Evolutionary conservation across 2,888 invertebrate genomes (phyloP).

Genomic region (Chrysomela aeneicollis): DNA sequence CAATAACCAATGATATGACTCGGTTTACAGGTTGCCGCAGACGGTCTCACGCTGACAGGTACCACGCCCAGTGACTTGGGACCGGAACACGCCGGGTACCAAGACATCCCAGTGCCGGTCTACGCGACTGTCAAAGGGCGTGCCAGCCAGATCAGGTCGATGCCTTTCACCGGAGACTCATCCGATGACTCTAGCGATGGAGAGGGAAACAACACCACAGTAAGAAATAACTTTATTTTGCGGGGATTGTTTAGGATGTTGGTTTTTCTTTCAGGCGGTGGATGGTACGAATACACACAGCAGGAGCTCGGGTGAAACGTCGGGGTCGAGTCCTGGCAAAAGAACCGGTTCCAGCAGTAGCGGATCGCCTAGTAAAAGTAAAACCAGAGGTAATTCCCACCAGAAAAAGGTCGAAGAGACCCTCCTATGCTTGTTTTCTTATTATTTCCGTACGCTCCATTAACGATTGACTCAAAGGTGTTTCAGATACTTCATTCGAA

Average conservation of each 20-base stretch:
- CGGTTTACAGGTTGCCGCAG: constrained; percentile 63
- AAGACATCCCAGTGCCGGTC: constrained; percentile 91
- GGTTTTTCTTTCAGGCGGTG: constrained; percentile 50
- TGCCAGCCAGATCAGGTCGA: constrained; percentile 94
- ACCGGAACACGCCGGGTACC: constrained; percentile 76
- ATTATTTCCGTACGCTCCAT: constrained; percentile 40
- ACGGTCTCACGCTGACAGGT: constrained; percentile 63
- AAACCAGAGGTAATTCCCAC: constrained; percentile 79
- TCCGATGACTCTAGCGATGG: constrained; percentile 95
- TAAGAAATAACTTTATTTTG: constrained; percentile 40
- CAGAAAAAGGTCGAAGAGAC: no score
- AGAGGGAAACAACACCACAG: constrained; percentile 69
- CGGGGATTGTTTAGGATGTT: no score
- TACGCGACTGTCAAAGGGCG: constrained; percentile 96
- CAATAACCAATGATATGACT: no score
- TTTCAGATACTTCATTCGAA: constrained; percentile 88
- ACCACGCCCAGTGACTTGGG: constrained; percentile 60
- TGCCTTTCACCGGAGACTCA: constrained; percentile 95
- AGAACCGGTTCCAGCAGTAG: constrained; percentile 72
- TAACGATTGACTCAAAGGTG: constrained; percentile 60
- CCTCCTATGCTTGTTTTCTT: constrained; percentile 15
- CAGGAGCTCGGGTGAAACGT: constrained; percentile 86
- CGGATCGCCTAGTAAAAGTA: constrained; percentile 82
- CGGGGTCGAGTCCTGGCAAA: constrained; percentile 85
- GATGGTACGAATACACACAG: constrained; percentile 73